Evolutionary conservation across 2,888 invertebrate genomes (phyloP).

Genomic region (Sinelater perroti): DNA sequence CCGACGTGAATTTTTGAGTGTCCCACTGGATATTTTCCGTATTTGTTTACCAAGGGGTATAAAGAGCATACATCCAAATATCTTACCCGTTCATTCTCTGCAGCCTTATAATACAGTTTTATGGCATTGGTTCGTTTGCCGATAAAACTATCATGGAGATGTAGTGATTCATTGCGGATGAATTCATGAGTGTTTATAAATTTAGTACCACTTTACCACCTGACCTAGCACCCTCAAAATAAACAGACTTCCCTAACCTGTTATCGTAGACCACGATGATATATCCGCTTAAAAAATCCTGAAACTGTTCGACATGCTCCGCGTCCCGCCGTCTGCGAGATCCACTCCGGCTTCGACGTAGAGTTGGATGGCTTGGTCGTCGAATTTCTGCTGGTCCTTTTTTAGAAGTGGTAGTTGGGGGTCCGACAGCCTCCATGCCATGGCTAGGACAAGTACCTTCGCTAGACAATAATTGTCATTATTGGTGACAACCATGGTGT

Average conservation of each 20-base stretch:
- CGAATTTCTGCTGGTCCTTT: neutral
- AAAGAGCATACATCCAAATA: conserved; percentile 35
- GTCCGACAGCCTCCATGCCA: neutral
- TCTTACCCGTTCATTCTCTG: conserved; percentile 25
- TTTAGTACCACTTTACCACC: neutral
- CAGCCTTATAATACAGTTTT: conserved; percentile 6
- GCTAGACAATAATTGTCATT: neutral
- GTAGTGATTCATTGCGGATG: too few relatives aligned
- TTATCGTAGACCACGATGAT: conserved; percentile 2
- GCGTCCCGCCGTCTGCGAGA: neutral
- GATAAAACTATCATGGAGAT: neutral
- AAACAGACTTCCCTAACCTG: neutral
- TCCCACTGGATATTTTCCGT: conserved; percentile 35
- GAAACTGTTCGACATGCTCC: conserved; percentile 2
- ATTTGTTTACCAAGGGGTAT: conserved; percentile 35
- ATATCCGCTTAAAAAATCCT: neutral
- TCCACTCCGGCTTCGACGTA: neutral
- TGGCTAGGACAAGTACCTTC: neutral
- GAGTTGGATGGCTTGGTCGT: too few relatives aligned
- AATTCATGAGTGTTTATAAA: too few relatives aligned
- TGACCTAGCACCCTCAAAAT: conserved; percentile 1
- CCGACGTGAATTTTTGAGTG: conserved; percentile 46
- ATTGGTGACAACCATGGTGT: neutral
- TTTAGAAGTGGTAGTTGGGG: neutral
- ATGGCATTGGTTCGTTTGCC: conserved; percentile 5